Conservation (phyloP, 2,888 invertebrate species). For the Amblyteles armatorius region DNA sequence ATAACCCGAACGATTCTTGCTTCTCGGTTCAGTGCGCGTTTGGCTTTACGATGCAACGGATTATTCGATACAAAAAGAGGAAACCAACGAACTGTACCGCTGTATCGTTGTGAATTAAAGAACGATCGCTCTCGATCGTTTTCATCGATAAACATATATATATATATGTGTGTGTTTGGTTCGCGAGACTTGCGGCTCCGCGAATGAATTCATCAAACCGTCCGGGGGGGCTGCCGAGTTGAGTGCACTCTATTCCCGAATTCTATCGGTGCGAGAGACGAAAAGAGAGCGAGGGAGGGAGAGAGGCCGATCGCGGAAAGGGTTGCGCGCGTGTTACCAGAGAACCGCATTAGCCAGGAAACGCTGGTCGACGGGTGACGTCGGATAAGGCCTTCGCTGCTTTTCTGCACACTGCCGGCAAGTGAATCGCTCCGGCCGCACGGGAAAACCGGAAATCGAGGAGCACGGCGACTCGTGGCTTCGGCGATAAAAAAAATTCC, state of each 20-base stretch:
- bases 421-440: not conserved
- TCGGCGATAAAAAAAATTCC: conserved; percentile 27
- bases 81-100: not conserved
- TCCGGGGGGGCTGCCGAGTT: not conserved
- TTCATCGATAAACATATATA: not conserved
- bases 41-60: not conserved
- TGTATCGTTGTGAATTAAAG: conserved; percentile 12
- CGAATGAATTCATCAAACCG: conserved; percentile 11
- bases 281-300: not conserved
- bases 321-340: conserved; percentile 20
- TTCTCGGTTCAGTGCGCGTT: conserved; percentile 3
- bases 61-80: not conserved
- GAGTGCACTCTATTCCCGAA: conserved; percentile 1
- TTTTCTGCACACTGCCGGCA: not conserved
- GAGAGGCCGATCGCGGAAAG: conserved; percentile 10
- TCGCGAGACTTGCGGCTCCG: not conserved
- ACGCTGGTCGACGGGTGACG: conserved; percentile 11
- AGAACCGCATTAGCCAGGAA: conserved; percentile 36
- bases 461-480: not conserved
- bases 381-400: not conserved
- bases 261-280: conserved; percentile 5
- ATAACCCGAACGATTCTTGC: not conserved
- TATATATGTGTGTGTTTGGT: not conserved
- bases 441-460: conserved; percentile 11
- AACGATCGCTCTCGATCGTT: conserved; percentile 28